phyloP scores from a whole-genome alignment of 2,888 invertebrate genomes.

The Microctonus aethiopoides region DNA sequence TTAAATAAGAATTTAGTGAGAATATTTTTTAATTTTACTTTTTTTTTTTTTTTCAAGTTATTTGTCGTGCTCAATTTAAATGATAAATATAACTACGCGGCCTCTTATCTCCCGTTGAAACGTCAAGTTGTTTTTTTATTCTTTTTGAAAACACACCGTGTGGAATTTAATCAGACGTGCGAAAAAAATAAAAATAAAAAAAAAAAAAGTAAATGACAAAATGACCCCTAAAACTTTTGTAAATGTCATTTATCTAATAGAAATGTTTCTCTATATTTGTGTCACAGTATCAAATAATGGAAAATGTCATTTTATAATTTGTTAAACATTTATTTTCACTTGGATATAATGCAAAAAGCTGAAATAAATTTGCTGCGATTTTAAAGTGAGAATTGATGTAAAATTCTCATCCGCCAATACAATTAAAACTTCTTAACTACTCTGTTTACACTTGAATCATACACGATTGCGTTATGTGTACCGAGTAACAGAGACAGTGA shows the following conservation, averaged over 20 bases:
- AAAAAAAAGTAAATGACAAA: neutral
- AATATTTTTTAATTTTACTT: too few relatives aligned
- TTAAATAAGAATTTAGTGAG: too few relatives aligned
- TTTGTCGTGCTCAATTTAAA: neutral
- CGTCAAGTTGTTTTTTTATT: neutral
- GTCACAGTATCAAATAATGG: neutral
- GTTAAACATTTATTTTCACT: neutral
- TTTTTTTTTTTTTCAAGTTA: neutral
- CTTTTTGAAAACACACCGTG: slow-evolving; percentile 25
- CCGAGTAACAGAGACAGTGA: neutral
- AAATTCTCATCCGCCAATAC: neutral
- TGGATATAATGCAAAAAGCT: neutral
- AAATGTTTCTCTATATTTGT: too few relatives aligned
- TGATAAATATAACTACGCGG: slow-evolving; percentile 15
- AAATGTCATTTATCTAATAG: neutral
- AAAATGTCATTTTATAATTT: neutral
- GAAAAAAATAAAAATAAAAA: neutral
- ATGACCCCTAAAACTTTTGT: neutral
- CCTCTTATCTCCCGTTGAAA: neutral
- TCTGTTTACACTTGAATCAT: neutral
- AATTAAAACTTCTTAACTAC: neutral
- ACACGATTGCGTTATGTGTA: neutral
- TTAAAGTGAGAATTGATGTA: neutral
- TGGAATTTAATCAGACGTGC: neutral
- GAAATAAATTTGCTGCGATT: neutral